Conservation (phyloP, 2,888 invertebrate genomes). For the Lasioglossum lativentre region DNA sequence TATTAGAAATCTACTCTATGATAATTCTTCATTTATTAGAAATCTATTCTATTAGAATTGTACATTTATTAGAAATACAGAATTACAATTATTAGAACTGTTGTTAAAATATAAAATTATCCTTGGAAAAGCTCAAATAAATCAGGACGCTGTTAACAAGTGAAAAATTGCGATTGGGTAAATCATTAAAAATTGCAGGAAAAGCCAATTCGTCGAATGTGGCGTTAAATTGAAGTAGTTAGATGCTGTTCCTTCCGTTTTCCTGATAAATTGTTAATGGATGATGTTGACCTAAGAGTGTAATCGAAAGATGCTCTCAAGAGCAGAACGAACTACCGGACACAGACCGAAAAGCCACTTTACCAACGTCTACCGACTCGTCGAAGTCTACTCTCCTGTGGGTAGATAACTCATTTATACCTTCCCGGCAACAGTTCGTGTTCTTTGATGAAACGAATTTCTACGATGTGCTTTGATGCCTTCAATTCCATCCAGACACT, state of each 20-base stretch:
- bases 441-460: not conserved
- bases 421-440: not conserved
- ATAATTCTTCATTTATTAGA: too few relatives aligned
- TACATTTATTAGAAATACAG: too few relatives aligned
- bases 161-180: not conserved
- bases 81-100: too few relatives aligned
- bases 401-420: constrained; percentile 1
- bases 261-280: not conserved
- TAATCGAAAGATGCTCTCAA: not conserved
- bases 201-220: not conserved
- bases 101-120: not conserved
- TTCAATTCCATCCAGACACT: not conserved
- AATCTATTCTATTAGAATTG: too few relatives aligned
- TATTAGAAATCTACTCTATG: too few relatives aligned
- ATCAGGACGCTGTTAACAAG: not conserved
- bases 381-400: constrained; percentile 3
- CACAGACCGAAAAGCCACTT: constrained; percentile 4
- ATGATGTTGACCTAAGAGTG: not conserved
- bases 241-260: not conserved
- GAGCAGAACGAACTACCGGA: not conserved
- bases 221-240: not conserved
- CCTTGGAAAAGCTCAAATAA: not conserved
- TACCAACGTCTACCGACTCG: not conserved
- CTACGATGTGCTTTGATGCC: not conserved
- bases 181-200: not conserved